Percentiles rank a stretch among this genome's conserved stretches.
phyloP scores from a whole-genome alignment of 2,797 vertebrate species.

The Euphonia xanthogaster region DNA sequence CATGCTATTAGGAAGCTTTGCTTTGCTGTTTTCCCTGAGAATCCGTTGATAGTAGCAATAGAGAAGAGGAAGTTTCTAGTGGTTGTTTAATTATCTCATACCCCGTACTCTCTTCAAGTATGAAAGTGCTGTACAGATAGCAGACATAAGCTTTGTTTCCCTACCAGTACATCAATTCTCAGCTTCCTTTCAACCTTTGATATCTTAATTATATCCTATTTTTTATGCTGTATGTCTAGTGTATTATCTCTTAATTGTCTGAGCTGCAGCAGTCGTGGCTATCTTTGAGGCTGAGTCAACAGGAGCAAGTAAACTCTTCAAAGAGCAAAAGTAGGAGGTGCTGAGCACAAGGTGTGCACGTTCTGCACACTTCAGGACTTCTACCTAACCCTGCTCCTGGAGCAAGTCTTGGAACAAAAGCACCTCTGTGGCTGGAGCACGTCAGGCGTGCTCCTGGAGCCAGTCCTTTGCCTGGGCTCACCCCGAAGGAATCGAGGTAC shows the following conservation, averaged over 20 bases:
- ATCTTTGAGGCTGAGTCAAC: background rate
- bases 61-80: constrained; percentile 33
- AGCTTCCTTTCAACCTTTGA: constrained; percentile 29
- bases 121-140: background rate
- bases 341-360: accelerated
- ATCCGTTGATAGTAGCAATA: background rate
- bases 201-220: constrained; percentile 46
- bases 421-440: background rate
- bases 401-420: background rate
- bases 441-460: accelerated
- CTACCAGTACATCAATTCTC: background rate
- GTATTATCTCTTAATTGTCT: constrained; percentile 3
- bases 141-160: background rate
- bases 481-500: background rate
- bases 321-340: background rate
- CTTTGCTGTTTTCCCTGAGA: background rate
- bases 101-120: background rate
- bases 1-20: background rate
- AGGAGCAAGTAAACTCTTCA: background rate
- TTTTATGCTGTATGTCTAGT: background rate
- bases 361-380: background rate
- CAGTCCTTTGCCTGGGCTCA: accelerated
- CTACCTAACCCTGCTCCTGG: background rate
- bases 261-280: background rate
- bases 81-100: constrained; percentile 25